Conservation (phyloP, 2,797 vertebrate genomes). For the Neosalanx taihuensis region DNA sequence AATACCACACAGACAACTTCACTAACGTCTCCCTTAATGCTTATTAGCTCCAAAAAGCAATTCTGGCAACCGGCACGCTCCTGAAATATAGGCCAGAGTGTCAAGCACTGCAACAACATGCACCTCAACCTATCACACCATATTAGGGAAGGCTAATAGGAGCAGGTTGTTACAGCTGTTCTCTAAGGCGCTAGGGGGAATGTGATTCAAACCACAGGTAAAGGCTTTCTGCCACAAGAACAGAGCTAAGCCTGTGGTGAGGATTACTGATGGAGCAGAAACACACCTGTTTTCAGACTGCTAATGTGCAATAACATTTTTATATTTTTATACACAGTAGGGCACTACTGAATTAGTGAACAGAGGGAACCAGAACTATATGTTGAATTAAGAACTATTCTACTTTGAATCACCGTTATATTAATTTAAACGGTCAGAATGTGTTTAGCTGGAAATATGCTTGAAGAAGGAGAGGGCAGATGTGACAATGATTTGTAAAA, state of each 20-base stretch:
- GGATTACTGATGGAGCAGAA: background rate
- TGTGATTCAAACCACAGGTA: background rate
- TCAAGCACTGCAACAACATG: constrained; percentile 8
- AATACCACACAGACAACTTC: background rate
- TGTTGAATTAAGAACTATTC: too few relatives aligned
- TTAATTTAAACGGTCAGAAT: too few relatives aligned
- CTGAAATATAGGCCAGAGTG: constrained; percentile 8
- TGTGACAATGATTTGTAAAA: background rate
- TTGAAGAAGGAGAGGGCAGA: background rate
- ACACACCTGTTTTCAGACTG: background rate
- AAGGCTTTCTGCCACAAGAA: background rate
- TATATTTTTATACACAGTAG: too few relatives aligned
- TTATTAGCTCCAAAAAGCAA: background rate
- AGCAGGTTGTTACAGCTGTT: constrained; percentile 6
- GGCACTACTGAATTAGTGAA: too few relatives aligned
- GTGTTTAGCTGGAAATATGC: background rate
- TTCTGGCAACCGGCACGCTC: background rate
- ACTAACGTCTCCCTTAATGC: background rate
- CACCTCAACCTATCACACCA: constrained; percentile 6
- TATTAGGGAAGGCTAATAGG: background rate
- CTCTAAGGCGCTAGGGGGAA: background rate
- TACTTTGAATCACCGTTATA: too few relatives aligned
- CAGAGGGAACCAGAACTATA: too few relatives aligned
- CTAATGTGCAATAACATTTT: background rate
- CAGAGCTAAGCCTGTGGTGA: background rate